These are phyloP conservation scores for Phyllotis vaccarum DNA, from an alignment of 2,797 vertebrate species.

Conservation along the genomic window DNA sequence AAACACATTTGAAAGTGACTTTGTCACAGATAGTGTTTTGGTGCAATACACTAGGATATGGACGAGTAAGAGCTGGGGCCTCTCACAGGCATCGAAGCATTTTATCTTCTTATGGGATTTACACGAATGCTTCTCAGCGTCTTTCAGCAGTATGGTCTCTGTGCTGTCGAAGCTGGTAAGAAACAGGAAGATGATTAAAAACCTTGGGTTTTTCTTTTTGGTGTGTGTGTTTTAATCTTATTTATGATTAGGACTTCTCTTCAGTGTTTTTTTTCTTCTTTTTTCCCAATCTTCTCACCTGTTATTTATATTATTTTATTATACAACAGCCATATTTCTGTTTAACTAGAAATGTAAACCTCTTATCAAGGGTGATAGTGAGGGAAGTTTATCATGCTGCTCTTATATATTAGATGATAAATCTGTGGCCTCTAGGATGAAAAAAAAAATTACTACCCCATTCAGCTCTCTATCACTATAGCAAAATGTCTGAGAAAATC, in stretches of 20 bases:
- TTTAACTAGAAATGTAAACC: not conserved
- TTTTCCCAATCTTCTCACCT: not conserved
- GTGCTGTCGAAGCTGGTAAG: not conserved
- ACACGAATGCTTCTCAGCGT: not conserved
- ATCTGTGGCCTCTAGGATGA: not conserved
- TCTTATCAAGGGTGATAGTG: not conserved
- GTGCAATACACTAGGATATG: not conserved
- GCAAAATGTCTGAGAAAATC: not conserved
- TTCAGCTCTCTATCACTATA: not conserved
- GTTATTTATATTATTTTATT: conserved; percentile 5
- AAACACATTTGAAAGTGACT: not conserved
- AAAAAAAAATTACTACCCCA: not conserved
- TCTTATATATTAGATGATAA: not conserved
- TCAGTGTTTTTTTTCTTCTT: not conserved
- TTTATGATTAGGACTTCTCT: not conserved
- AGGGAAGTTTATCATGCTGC: not conserved
- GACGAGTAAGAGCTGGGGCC: not conserved
- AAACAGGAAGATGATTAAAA: not conserved
- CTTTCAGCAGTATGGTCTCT: not conserved
- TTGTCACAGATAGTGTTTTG: not conserved
- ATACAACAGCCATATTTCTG: not conserved
- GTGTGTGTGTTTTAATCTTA: not conserved
- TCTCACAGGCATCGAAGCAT: not conserved
- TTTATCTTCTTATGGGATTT: not conserved
- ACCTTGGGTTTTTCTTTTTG: not conserved